Conservation (phyloP, 2,113 vertebrate genomes). For the Lethenteron reissneri region DNA sequence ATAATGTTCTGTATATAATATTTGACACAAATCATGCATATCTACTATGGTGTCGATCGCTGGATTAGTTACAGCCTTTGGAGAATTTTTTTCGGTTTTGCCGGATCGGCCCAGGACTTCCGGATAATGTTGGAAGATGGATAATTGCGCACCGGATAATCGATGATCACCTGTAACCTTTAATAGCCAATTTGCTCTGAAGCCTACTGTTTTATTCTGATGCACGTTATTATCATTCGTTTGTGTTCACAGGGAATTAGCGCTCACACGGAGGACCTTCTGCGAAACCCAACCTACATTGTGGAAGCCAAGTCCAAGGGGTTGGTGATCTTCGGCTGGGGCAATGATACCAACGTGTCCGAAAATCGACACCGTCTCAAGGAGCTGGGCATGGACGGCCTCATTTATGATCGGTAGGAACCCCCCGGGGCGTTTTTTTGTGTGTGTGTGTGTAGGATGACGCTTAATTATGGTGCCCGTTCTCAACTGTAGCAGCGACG, state of each 20-base stretch:
- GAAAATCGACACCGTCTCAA: slow-evolving; percentile 53
- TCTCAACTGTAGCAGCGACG: background rate
- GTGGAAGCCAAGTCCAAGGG: slow-evolving; percentile 55
- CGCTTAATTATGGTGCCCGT: slow-evolving; percentile 7
- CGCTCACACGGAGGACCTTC: slow-evolving; percentile 65
- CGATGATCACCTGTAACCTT: no score
- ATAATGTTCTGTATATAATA: no score
- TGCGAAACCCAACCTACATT: slow-evolving; percentile 42
- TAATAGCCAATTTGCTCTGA: no score
- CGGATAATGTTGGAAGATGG: no score
- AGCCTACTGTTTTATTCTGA: background rate
- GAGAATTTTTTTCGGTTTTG: no score
- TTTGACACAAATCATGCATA: no score
- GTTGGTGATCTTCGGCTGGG: slow-evolving; percentile 84
- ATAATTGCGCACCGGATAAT: no score
- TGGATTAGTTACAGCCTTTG: no score
- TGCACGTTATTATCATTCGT: background rate
- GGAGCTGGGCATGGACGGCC: slow-evolving; percentile 58
- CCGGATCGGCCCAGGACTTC: no score
- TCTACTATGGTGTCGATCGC: no score
- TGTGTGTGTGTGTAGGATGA: slow-evolving; percentile 9
- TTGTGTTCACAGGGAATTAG: slow-evolving; percentile 48
- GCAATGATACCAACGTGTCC: slow-evolving; percentile 71
- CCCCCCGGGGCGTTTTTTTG: background rate
- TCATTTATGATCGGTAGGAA: slow-evolving; percentile 74